Evolutionary conservation across 2,113 vertebrate genomes (phyloP), one percentile per base, ranked within the genome.

Genomic region (Platysteira castanea): DNA sequence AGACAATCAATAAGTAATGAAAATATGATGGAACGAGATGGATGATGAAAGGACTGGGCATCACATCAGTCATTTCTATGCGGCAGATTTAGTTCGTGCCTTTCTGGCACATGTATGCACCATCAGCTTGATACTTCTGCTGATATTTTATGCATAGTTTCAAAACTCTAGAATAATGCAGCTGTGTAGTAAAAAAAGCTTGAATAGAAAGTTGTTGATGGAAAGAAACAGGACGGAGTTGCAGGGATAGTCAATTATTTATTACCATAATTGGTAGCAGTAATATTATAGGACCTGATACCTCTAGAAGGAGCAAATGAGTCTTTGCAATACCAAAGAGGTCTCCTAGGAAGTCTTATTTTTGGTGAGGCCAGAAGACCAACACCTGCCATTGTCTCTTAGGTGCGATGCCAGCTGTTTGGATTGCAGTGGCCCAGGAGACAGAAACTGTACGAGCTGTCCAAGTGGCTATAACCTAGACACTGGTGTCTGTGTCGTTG

Each of bases 321-420:
- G 8, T 23, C 41, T 19, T 68, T 84, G n/a, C 47, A 82, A 10
- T 87, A 24, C 23, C 13, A 7, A 67, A 75, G 22, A 68, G 15
- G 9, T 68, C 6, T 71, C 21, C 33, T 76, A 28, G 42, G 63
- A 64, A 30, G n/a, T 42, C 6, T 37, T 64, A 11, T 4, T 13
- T 76, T 74, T 67, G 46, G 4, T 61, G 27, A 71, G 24, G 31
- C 59, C 3, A 0, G 39, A 69, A 65, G 84, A 75, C 54, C 61
- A 76, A 61, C 14, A 33, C 39, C 9, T 77, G 74, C 13, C 6
- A 16, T 87, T 95, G 69, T 81, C 41, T 95, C 89, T 37, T 93
- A 99, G 99, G 96, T 99, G 99, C 23, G 99, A 99, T 93, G 95
- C 97, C 86, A 99, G 98, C 97, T 99, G 99, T 96, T 98, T 98